These are phyloP conservation scores for Remorina albescens DNA, from an alignment of 2,797 vertebrate genomes.

Conservation along the genomic window DNA sequence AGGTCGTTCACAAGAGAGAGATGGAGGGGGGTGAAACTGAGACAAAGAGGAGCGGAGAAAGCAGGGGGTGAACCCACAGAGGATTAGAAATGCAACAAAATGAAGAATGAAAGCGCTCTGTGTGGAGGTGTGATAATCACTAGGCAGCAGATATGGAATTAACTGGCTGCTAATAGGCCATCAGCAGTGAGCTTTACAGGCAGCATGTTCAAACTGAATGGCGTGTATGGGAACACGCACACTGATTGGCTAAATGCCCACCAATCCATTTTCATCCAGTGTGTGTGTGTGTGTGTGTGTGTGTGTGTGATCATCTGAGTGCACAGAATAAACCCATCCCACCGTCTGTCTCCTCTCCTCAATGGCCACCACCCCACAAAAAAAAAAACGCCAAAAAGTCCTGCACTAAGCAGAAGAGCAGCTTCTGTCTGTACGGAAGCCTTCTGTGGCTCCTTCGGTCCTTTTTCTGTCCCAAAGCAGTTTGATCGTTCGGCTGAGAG, in stretches of 20 bases:
- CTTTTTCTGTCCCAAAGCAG: too few species aligned
- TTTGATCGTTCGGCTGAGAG: neutral
- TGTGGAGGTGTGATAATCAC: conserved; percentile 64
- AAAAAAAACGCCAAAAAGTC: conserved; percentile 32
- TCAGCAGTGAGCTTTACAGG: conserved; percentile 55
- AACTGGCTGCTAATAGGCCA: conserved; percentile 59
- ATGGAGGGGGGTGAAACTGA: neutral
- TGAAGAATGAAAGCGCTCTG: conserved; percentile 47
- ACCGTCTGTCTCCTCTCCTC: conserved; percentile 32
- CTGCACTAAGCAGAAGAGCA: conserved; percentile 22
- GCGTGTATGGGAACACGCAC: conserved; percentile 46
- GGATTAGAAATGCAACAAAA: conserved; percentile 40
- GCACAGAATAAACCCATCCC: conserved; percentile 47
- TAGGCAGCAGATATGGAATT: conserved; percentile 66
- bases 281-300: conserved; percentile 17
- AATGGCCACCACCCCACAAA: conserved; percentile 70
- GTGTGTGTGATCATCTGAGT: conserved; percentile 32
- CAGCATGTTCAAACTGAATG: conserved; percentile 62
- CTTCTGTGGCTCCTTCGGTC: neutral
- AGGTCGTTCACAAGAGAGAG: conserved; percentile 13
- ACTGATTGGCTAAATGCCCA: conserved; percentile 65
- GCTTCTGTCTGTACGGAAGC: neutral
- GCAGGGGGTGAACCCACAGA: neutral
- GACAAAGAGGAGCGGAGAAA: conserved; percentile 4
- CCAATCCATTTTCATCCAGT: conserved; percentile 50